Conservation (phyloP, 2,888 invertebrate genomes). For the Erebia palarica region DNA sequence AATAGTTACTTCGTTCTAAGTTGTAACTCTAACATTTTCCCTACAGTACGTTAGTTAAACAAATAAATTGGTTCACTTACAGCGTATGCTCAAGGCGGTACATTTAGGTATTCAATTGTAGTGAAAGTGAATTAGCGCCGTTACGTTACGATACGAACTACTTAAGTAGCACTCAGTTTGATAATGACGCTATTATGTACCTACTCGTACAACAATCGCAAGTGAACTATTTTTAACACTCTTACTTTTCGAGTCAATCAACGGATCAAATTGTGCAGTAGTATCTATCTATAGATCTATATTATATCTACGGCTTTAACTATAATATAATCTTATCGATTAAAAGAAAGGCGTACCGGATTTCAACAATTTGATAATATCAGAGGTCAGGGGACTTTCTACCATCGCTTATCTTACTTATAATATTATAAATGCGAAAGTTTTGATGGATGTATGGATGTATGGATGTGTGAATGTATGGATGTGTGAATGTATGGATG, state of each 20-base stretch:
- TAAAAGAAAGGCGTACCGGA: constrained; percentile 10
- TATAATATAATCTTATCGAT: not conserved
- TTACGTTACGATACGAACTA: constrained; percentile 28
- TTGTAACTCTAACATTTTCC: too few species aligned
- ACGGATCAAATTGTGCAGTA: not conserved
- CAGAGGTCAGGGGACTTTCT: too few species aligned
- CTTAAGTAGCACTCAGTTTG: constrained; percentile 21
- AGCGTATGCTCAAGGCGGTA: constrained; percentile 29
- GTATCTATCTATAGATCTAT: constrained; percentile 1
- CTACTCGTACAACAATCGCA: constrained; percentile 2
- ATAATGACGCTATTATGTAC: constrained; percentile 29
- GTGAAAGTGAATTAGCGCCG: constrained; percentile 33
- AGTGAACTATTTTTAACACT: constrained; percentile 3
- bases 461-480: too few species aligned
- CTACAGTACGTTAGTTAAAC: not conserved
- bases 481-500: too few species aligned
- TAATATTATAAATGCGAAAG: too few species aligned
- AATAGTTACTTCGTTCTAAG: too few species aligned
- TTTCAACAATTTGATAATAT: not conserved
- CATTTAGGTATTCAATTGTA: constrained; percentile 23
- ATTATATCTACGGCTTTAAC: not conserved
- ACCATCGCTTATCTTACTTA: too few species aligned
- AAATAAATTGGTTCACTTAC: constrained; percentile 21
- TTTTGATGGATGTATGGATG: too few species aligned
- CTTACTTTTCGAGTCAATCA: constrained; percentile 4